Conservation (phyloP, 2,888 invertebrate genomes). For the Microdon myrmicae region DNA sequence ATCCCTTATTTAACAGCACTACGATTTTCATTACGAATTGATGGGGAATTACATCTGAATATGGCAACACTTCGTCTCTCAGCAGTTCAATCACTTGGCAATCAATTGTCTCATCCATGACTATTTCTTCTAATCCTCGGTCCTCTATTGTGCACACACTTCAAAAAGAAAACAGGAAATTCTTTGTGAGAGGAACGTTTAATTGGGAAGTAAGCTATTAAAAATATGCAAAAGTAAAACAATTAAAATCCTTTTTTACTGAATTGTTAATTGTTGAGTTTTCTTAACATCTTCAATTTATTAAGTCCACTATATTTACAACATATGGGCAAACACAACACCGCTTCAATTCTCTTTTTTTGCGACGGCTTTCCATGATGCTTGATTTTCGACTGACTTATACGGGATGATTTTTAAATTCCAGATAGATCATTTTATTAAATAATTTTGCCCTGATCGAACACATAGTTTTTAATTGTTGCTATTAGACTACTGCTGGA, state of each 20-base stretch:
- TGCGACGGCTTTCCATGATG: no score
- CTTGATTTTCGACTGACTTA: no score
- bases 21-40: slow-evolving; percentile 87
- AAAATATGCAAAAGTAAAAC: not conserved
- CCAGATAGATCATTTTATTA: no score
- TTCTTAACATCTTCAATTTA: no score
- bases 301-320: no score
- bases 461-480: no score
- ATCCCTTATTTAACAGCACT: slow-evolving; percentile 84
- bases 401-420: no score
- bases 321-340: no score
- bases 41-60: slow-evolving; percentile 79
- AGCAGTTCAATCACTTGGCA: slow-evolving; percentile 84
- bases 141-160: slow-evolving; percentile 70
- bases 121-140: slow-evolving; percentile 71
- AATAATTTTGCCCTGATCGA: no score
- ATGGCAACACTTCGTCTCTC: slow-evolving; percentile 83
- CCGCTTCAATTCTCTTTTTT: no score
- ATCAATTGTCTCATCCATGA: slow-evolving; percentile 81
- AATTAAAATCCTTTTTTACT: not conserved
- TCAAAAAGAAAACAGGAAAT: slow-evolving; percentile 38
- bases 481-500: no score
- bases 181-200: not conserved
- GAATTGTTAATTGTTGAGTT: not conserved
- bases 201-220: not conserved